Base-by-base conservation (phyloP, 1,140 invertebrate species). In the Atta texana region DNA sequence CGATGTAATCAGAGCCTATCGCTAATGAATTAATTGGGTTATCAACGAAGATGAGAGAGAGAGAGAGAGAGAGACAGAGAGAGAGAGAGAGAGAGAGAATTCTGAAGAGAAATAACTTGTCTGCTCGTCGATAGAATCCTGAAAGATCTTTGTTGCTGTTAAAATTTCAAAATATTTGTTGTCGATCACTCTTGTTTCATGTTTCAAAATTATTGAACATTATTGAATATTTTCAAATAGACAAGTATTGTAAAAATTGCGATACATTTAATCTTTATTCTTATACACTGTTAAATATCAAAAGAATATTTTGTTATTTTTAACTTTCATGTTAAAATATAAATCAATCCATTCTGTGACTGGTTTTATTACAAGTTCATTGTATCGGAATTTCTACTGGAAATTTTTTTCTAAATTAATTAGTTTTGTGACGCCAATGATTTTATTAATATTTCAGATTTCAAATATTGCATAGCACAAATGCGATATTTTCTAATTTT, bases 21-120 rank as follows among this genome's bases (percentile, higher is more conserved):
- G 81, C 63, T 90, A 87, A 90, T 88, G 84, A 91, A 91, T 91
- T 91, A 90, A 91, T 91, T 80, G 77, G 63, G 49, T 90, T 88
- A 90, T 90, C 66, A 74, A 49, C 2, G 49, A 88, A 78, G 84
- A 76, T 72, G 74, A 82, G 77, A 14, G 16, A 51, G 28, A 31
- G 18, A 31, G 28, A 31, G 28, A 18, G 80, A 80, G 85, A 53
- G 80, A 80, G 87, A 53, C 44, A 34, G 14, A 31, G 39, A 39
- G 34, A 39, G 34, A 39, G 7, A 39, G 34, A 39, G n/a, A 84
- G 18, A 63, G 31, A 75, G 51, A 51, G 76, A 53, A 31, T 75
- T 55, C 57, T 14, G 34, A n/a, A 85, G 85, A 68, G 55, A 39
- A 53, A 53, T 16, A 12, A 24, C 8, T n/a, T 18, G 10, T 31